Evolutionary conservation across 1,140 invertebrate species (phyloP).

Genomic region (Myzus persicae): DNA sequence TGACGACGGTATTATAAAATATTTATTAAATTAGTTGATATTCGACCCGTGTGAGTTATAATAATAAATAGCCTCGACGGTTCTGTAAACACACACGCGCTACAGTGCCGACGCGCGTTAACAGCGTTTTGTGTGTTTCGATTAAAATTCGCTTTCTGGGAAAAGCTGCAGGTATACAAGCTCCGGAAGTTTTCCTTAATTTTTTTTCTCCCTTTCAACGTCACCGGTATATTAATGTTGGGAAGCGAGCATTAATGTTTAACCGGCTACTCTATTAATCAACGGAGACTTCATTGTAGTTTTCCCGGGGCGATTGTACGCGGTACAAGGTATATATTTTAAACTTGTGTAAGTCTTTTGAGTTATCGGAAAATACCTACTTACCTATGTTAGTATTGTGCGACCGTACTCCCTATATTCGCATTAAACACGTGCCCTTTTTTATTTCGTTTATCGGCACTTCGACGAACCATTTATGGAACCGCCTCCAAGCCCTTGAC

Average conservation of each 20-base stretch:
- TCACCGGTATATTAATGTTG: background rate
- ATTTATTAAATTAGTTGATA: background rate
- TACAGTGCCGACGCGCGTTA: background rate
- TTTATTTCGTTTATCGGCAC: background rate
- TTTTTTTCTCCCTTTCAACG: background rate
- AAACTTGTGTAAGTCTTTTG: background rate
- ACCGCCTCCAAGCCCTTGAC: background rate
- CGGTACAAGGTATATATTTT: background rate
- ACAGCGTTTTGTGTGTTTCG: background rate
- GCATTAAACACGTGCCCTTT: background rate
- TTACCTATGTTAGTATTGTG: no score
- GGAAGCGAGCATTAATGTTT: background rate
- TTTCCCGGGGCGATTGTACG: background rate
- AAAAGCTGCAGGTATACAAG: background rate
- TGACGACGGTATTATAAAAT: background rate
- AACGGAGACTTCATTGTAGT: slow-evolving; percentile 8
- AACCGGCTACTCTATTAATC: background rate
- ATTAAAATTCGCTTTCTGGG: background rate
- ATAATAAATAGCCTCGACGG: background rate
- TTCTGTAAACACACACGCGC: background rate
- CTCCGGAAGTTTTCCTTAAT: background rate
- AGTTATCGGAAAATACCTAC: background rate
- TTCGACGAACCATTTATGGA: background rate
- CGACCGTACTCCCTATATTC: background rate
- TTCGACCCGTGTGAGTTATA: background rate